Conservation (phyloP, 2,797 vertebrate genomes). For the Macropodus opercularis region DNA sequence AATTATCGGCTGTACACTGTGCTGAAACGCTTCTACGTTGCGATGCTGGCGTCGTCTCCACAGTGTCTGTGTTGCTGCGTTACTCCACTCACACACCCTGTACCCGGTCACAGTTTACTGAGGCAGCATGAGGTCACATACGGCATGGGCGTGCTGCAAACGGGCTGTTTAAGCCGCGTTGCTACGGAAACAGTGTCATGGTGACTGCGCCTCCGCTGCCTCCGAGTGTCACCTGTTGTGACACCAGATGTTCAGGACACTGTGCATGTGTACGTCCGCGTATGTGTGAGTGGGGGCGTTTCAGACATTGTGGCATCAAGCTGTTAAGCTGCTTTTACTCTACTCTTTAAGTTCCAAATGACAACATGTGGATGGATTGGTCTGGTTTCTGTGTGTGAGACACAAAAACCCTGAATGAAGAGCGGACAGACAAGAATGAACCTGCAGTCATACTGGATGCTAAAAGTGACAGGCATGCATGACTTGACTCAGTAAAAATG, state of each 20-base stretch:
- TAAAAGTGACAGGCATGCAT: constrained; percentile 1
- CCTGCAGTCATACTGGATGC: background rate
- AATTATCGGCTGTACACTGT: too few relatives aligned
- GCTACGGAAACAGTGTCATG: constrained; percentile 44
- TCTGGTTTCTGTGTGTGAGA: constrained; percentile 19
- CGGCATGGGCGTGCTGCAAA: constrained; percentile 11
- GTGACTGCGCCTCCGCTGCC: constrained; percentile 43
- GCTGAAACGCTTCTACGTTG: constrained; percentile 22
- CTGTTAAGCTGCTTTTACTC: background rate
- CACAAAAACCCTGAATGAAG: constrained; percentile 10
- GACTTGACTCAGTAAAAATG: background rate
- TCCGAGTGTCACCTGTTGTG: constrained; percentile 47
- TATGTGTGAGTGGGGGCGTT: constrained; percentile 14
- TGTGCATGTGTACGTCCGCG: constrained; percentile 28
- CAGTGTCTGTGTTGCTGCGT: constrained; percentile 18
- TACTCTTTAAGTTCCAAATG: background rate
- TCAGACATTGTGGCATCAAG: background rate
- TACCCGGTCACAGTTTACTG: background rate
- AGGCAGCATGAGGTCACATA: constrained; percentile 39
- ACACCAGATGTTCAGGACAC: constrained; percentile 62
- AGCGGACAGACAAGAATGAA: constrained; percentile 13
- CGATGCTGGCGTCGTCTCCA: constrained; percentile 17
- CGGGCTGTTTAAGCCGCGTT: constrained; percentile 37
- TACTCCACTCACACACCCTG: background rate
- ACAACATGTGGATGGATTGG: background rate